Evolutionary conservation across 2,113 vertebrate species (phyloP), one percentile per base, ranked within the genome.

Genomic region (Ploceus nigricollis): DNA sequence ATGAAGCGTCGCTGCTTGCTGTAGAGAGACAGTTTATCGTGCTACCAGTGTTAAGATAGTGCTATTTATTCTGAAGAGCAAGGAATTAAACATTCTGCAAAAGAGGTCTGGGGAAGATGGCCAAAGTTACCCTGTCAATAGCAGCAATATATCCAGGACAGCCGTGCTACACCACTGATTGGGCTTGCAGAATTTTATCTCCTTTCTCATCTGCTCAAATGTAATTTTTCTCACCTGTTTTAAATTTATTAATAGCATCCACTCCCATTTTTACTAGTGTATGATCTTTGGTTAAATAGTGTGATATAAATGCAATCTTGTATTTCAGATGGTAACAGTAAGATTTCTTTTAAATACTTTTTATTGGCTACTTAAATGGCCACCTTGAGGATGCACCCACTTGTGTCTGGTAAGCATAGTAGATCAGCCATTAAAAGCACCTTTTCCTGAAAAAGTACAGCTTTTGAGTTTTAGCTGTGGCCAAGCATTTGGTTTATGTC

Each of bases 161-260:
- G 53, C 6, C 0, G 0, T 39, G 56, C 23, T 78, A 19, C 23
- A n/a, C 51, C 40, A 27, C 33, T 13, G 19, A 8, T 21, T 27
- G 27, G 10, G 12, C 72, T 60, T 45, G 60, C 13, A 60, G 45
- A 8, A 6, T 33, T 79, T 54, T 15, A 25, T 54, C 51, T 39
- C 15, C 12, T 53, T 51, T 90, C 24, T 77, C 22, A 50, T 35
- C 13, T 66, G 19, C 66, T 66, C 8, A 18, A 28, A 56, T 23
- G 25, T n/a, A 45, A n/a, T 16, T 39, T 90, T 78, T 78, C 69
- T 61, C 12, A 57, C 19, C 7, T 76, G 5, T 39, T 91, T 80
- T 44, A 78, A 82, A 95, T 54, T 42, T 42, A 50, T 58, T 21
- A 44, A 48, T 53, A 56, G 33, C 3, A 14, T 53, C 65, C 70